These are phyloP conservation scores for Tringa solitaria DNA, from an alignment of 2,113 vertebrate species.

Conservation along the genomic window DNA sequence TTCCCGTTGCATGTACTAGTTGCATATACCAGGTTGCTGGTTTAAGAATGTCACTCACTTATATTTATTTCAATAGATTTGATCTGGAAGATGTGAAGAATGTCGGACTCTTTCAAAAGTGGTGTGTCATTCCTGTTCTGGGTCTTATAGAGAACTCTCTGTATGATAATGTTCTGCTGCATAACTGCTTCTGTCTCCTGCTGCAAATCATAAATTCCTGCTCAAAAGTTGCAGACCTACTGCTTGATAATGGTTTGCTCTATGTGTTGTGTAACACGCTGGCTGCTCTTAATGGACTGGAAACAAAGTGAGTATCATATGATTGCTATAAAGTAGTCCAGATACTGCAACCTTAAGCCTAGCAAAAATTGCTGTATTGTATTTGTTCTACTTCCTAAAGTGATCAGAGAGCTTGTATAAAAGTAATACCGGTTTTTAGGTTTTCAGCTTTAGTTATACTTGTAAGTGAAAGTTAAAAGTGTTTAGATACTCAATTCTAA, in stretches of 20 bases:
- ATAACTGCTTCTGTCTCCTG: constrained; percentile 89
- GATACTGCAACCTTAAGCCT: not conserved
- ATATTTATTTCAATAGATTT: constrained; percentile 74
- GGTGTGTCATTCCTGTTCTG: constrained; percentile 90
- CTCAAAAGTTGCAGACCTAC: constrained; percentile 92
- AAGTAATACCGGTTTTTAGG: not conserved
- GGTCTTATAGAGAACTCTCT: constrained; percentile 95
- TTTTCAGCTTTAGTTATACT: not conserved
- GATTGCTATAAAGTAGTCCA: not conserved
- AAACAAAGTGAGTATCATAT: constrained; percentile 83
- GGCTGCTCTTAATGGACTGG: constrained; percentile 91
- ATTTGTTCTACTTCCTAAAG: not conserved
- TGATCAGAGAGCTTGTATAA: not conserved
- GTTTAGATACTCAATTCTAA: not conserved
- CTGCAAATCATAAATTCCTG: constrained; percentile 93
- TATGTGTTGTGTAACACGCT: constrained; percentile 94
- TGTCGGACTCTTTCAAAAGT: constrained; percentile 88
- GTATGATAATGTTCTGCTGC: constrained; percentile 89
- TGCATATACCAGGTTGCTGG: not conserved
- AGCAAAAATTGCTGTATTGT: not conserved
- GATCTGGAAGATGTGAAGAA: constrained; percentile 91
- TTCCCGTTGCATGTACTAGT: not conserved
- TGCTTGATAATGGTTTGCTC: constrained; percentile 94
- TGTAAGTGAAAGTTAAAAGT: not conserved
- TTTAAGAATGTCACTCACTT: not conserved